Base-by-base conservation (phyloP, 2,888 invertebrate genomes). In the Eupithecia dodoneata region DNA sequence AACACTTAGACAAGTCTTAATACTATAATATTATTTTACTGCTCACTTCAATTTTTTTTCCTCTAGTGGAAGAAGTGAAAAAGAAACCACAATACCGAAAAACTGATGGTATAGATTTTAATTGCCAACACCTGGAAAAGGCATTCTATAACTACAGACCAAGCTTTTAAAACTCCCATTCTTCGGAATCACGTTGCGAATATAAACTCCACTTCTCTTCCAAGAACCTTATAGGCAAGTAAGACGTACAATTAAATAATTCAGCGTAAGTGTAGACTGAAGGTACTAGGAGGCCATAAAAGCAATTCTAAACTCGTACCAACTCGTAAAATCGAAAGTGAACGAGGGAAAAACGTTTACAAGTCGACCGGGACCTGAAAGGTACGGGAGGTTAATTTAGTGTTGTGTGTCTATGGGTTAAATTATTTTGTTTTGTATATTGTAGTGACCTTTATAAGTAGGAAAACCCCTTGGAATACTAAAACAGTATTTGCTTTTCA, bases 241-340 rank as follows among this genome's bases (percentile, higher is more conserved):
- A 18, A 67, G 63, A 78, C 74, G 76, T 76, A 79, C 86, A 85
- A 87, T 90, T 93, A 90, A 93, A 93, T 92, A 91, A 93, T 93
- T 92, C 91, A 93, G 84, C 69, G 65, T 72, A 67, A 83, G 85
- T 85, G 87, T 84, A 86, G 84, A 80, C 79, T 76, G 82, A 83
- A 83, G 84, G 85, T 87, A 87, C 90, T 87, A 87, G 87, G 88
- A 87, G 88, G 83, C 85, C 85, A 87, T 92, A 91, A 91, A 91
- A 87, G 89, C 90, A 89, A 91, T 92, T 92, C 90, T 87, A 88
- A 91, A 89, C 87, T 87, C 89, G 88, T 84, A 86, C 86, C 81
- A 87, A 87, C 88, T 92, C 92, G 89, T 93, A 90, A 92, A 93
- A 91, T 92, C 88, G 89, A 85, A 87, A 87, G 86, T 84, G 85